Evolutionary conservation across 1,140 invertebrate genomes (phyloP), one percentile per base, ranked within the genome.

Genomic region (Rhagoletis zephyria): DNA sequence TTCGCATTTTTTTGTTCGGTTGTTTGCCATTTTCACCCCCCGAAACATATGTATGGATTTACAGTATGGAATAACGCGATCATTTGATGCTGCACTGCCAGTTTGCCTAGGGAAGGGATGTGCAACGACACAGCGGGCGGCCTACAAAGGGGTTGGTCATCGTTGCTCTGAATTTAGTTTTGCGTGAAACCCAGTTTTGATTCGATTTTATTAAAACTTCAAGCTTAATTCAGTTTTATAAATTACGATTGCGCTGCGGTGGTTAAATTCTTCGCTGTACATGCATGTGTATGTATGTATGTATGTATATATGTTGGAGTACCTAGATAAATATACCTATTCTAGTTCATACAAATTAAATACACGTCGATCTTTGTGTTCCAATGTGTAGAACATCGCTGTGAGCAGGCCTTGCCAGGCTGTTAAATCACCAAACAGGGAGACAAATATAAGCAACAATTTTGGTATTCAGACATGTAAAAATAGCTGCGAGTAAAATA

Each of bases 1-100:
- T 81, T 10, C 12, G 16, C 48, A 48, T 51, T 45, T 12, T n/a
- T 16, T 77, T 56, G 14, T 30, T 81, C 48, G 45, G 5, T 81
- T 81, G 51, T 56, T 56, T 56, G 48, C 74, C 48, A 81, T 56
- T 81, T 81, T 81, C 74, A 81, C 48, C 74, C 48, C 74, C 74
- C 74, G 51, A 81, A 59, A 14, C 48, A 56, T 81, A 45, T 45
- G n/a, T 45, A n/a, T 14, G 42, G 48, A 48, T 45, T 9, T 70
- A 67, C 14, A 10, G 51, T 14, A n/a, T 63, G n/a, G 12, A n/a
- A 48, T 6, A 81, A 81, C 48, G 48, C 74, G 74, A 81, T 81
- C 74, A 19, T 81, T 59, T 63, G 61, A 63, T 63, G 61, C 61
- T 30, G 30, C 30, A 30, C 30, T 30, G 30, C 30, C 9, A 63